A percentile compares a stretch with the other conserved stretches of the same genome.
These are phyloP conservation scores for Leptinotarsa peninsularis DNA, from an alignment of 2,888 invertebrate species.

Conservation along the genomic window DNA sequence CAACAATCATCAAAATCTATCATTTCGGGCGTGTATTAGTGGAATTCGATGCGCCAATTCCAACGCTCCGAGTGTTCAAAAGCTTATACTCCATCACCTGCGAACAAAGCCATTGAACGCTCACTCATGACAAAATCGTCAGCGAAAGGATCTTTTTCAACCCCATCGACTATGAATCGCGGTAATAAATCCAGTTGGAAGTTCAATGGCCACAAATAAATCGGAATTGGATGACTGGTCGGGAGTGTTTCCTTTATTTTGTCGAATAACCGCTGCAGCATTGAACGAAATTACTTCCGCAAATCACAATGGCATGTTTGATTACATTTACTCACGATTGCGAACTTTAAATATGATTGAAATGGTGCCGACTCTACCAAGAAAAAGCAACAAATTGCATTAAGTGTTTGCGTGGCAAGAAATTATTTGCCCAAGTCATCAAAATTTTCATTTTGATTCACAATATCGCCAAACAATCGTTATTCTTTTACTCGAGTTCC, in stretches of 20 bases:
- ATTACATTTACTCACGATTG: conserved; percentile 12
- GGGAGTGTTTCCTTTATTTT: conserved; percentile 36
- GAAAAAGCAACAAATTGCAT: background rate
- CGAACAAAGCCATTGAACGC: conserved; percentile 13
- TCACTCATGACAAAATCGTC: conserved; percentile 12
- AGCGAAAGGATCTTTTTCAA: conserved; percentile 31
- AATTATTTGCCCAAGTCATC: background rate
- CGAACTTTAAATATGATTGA: background rate
- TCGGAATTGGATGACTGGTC: conserved; percentile 30
- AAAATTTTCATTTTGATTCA: background rate
- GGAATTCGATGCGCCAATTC: conserved; percentile 1
- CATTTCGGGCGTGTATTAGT: background rate
- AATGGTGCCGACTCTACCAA: background rate
- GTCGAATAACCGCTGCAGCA: conserved; percentile 17
- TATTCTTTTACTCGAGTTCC: too few species aligned
- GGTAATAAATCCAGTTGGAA: conserved; percentile 31
- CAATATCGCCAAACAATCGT: too few species aligned
- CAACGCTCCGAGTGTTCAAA: background rate
- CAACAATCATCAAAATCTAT: conserved; percentile 1
- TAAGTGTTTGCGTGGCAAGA: background rate
- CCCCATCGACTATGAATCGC: conserved; percentile 30
- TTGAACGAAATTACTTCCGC: conserved; percentile 23
- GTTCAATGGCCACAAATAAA: conserved; percentile 36
- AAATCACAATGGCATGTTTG: conserved; percentile 4
- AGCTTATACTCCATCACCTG: conserved; percentile 12